Evolutionary conservation across 1,140 invertebrate species (phyloP), one percentile per base, ranked within the genome.

Genomic region (Ruditapes philippinarum): DNA sequence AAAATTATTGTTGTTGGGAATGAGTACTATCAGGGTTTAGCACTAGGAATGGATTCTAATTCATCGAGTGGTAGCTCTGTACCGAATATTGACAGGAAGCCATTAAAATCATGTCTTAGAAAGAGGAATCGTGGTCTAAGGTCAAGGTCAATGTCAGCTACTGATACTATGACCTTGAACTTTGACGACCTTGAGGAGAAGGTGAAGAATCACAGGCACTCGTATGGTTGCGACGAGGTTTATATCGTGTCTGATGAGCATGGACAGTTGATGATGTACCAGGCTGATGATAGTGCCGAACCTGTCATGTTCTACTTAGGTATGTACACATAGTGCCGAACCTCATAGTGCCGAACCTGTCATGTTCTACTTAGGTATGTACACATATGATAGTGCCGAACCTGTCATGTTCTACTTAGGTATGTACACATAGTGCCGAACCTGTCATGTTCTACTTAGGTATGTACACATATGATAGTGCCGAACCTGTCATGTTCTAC

Each of bases 191-290:
- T 87, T 36, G 49, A 84, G 40, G 84, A 89, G 11, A 90, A 91
- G 60, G 76, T 84, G n/a, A 92, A 93, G 28, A 91, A 91, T 38
- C 94, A 94, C 74, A 91, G 94, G 0, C 92, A 95, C 78, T 94
- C 94, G 1, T 94, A 94, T 78, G 94, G 93, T 11, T 95, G 94
- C 89, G 94, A 95, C 87, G 93, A 94, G 22, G 91, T 93, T 25
- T 92, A 93, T 68, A 91, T 94, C 12, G 79, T 93, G 12, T 80
- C 92, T 17, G 93, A 93, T 25, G 92, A 92, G 33, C 60, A 85
- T 22, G 92, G 92, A 3, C 89, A 92, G 57, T 85, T 78, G 88
- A 92, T 76, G 84, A 90, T 86, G 68, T 89, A 79, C n/a, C 86
- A 90, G 42, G 88, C 79, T 25, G 89, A 90, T n/a, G 90, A 92